A percentile compares a stretch with the other conserved stretches of the same genome.
Conservation (phyloP, 2,113 vertebrate species). For the Candoia aspera region DNA sequence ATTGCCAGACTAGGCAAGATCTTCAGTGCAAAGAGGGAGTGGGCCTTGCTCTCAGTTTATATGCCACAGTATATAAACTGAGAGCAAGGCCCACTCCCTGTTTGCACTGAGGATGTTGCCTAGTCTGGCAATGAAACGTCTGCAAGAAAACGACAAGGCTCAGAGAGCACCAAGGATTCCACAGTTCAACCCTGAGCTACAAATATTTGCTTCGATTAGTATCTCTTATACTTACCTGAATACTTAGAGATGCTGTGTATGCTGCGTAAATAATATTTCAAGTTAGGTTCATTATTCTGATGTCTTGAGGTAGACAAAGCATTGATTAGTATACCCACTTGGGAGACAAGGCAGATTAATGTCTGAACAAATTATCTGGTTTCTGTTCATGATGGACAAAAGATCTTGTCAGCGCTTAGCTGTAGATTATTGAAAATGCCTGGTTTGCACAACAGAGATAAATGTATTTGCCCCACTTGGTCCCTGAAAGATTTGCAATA, state of each 20-base stretch:
- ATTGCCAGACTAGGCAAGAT: too few species aligned
- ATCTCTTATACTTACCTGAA: too few species aligned
- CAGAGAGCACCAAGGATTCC: too few species aligned
- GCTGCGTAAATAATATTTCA: not conserved
- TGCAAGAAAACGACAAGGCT: too few species aligned
- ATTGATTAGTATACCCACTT: not conserved
- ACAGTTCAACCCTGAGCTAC: too few species aligned
- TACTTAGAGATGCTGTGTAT: not conserved
- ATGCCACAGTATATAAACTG: too few species aligned
- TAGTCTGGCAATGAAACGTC: too few species aligned
- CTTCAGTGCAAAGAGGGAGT: too few species aligned
- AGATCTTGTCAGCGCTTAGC: not conserved
- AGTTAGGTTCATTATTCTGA: not conserved
- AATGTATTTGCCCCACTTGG: not conserved
- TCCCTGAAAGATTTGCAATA: not conserved
- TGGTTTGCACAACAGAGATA: not conserved
- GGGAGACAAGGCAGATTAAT: slow-evolving; percentile 8
- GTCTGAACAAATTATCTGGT: slow-evolving; percentile 3
- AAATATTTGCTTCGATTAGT: too few species aligned
- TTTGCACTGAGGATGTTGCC: too few species aligned
- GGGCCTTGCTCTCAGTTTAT: too few species aligned
- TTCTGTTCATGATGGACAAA: not conserved
- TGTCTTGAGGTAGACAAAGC: not conserved
- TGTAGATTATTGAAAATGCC: not conserved
- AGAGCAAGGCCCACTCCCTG: too few species aligned